Evolutionary conservation across 2,888 invertebrate genomes (phyloP).

Genomic region (Eupithecia dodoneata): DNA sequence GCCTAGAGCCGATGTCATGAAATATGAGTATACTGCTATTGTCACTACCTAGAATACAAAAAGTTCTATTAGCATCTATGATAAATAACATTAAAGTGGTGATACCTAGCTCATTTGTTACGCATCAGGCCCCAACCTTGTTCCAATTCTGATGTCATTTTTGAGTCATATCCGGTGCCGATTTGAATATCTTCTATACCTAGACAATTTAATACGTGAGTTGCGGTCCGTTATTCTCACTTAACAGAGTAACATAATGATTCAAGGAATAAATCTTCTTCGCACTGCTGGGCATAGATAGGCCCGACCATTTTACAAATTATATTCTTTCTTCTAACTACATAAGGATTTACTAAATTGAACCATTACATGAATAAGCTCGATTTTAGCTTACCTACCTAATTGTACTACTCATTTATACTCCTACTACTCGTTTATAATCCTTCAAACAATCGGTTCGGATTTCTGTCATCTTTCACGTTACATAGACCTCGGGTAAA

Average conservation of each 20-base stretch:
- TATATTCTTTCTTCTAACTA: not conserved
- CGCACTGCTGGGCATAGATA: not conserved
- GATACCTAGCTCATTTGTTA: not conserved
- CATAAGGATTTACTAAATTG: not conserved
- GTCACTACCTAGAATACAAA: conserved; percentile 88
- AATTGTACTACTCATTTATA: not conserved
- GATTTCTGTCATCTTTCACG: not conserved
- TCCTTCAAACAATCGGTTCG: not conserved
- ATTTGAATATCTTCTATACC: conserved; percentile 6
- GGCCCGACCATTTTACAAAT: not conserved
- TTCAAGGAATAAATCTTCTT: not conserved
- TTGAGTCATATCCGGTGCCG: conserved; percentile 6
- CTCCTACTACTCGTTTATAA: not conserved
- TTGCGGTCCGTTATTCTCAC: not conserved
- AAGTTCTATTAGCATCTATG: conserved; percentile 2
- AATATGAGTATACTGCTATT: conserved; percentile 95
- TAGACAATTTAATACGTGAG: not conserved
- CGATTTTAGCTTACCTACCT: not conserved
- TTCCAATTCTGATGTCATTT: conserved; percentile 6
- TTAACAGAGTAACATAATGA: not conserved
- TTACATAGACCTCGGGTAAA: not conserved
- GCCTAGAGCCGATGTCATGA: conserved; percentile 94
- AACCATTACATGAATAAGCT: not conserved
- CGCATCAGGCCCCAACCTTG: conserved; percentile 5
- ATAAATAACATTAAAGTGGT: not conserved